Conservation (phyloP, 1,140 invertebrate species). For the Brachionus angularis region DNA sequence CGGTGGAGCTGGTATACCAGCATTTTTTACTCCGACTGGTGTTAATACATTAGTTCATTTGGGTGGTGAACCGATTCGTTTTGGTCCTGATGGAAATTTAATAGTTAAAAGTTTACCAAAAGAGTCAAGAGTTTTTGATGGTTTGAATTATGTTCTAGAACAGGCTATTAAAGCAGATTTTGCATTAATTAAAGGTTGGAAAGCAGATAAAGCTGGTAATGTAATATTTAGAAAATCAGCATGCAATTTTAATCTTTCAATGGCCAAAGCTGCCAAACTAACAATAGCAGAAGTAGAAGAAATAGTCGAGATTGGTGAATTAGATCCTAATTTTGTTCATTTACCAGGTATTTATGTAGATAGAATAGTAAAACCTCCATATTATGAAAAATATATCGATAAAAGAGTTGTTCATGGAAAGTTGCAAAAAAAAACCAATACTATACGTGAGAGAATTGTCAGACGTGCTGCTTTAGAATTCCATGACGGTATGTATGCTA, state of each 20-base stretch:
- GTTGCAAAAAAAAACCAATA: conserved; percentile 51
- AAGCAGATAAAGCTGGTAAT: conserved; percentile 88
- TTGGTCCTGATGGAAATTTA: conserved; percentile 58
- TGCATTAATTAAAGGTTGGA: conserved; percentile 93
- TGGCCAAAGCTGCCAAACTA: conserved; percentile 84
- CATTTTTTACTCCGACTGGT: conserved; percentile 95
- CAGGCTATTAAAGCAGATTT: conserved; percentile 91
- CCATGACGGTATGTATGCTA: conserved; percentile 86
- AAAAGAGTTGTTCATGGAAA: conserved; percentile 58
- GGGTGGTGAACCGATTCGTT: conserved; percentile 86
- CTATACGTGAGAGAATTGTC: conserved; percentile 76
- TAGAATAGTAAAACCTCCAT: conserved; percentile 72
- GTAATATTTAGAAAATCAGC: conserved; percentile 82
- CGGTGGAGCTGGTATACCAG: conserved; percentile 93
- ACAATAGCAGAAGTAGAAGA: conserved; percentile 91
- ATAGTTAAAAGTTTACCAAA: neutral
- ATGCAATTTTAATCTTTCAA: conserved; percentile 86
- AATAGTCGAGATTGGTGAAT: conserved; percentile 75
- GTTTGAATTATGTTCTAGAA: conserved; percentile 84
- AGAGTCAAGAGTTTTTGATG: conserved; percentile 70
- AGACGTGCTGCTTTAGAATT: conserved; percentile 89
- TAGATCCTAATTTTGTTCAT: conserved; percentile 82
- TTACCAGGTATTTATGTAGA: conserved; percentile 88
- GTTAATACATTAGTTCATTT: conserved; percentile 89
- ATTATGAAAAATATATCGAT: conserved; percentile 87